Evolutionary conservation across 2,888 invertebrate species (phyloP).

Genomic region (Drepana falcataria): DNA sequence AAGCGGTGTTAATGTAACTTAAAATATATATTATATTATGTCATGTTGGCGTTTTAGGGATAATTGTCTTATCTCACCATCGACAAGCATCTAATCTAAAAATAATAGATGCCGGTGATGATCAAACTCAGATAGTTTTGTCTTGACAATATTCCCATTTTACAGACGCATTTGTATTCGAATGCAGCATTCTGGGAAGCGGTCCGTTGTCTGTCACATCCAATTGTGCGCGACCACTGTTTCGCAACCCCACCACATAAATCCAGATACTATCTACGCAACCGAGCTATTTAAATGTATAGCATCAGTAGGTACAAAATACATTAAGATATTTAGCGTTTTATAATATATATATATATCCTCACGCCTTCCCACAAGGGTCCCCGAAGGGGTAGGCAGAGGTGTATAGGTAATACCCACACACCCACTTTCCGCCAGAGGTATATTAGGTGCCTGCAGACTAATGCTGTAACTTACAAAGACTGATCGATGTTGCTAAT

Average conservation of each 20-base stretch:
- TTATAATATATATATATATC: too few species aligned
- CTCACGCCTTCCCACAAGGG: too few species aligned
- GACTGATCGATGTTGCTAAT: neutral
- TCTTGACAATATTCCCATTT: constrained; percentile 33
- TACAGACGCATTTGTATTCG: constrained; percentile 29
- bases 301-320: constrained; percentile 29
- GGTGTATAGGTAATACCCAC: too few species aligned
- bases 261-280: constrained; percentile 54
- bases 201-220: constrained; percentile 49
- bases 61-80: too few species aligned
- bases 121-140: constrained; percentile 21
- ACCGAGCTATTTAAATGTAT: constrained; percentile 48
- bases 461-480: too few species aligned
- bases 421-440: too few species aligned
- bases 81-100: neutral
- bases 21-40: too few species aligned
- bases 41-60: too few species aligned
- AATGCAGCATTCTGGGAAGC: constrained; percentile 41
- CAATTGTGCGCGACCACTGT: constrained; percentile 44
- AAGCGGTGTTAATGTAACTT: too few species aligned
- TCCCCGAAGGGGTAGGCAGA: too few species aligned
- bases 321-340: constrained; percentile 20
- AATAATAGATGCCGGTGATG: neutral
- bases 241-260: constrained; percentile 49
- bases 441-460: too few species aligned